Evolutionary conservation across 2,888 invertebrate species (phyloP).

Genomic region (Blomia tropicalis): DNA sequence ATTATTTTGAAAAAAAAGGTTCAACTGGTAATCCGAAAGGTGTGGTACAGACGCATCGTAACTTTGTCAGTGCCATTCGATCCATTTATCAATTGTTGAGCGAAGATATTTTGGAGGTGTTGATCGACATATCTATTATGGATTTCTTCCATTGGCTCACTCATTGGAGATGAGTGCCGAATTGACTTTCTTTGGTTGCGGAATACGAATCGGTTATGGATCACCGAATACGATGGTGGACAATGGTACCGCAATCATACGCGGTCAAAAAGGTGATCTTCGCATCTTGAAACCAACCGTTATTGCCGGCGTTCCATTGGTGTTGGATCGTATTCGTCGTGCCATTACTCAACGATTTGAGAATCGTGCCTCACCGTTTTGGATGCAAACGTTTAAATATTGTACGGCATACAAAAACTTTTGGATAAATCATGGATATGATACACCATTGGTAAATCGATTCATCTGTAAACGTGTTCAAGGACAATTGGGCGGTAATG

Average conservation of each 20-base stretch:
- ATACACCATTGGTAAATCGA: constrained; percentile 31
- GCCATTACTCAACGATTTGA: constrained; percentile 81
- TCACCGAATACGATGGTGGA: constrained; percentile 62
- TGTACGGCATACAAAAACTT: constrained; percentile 79
- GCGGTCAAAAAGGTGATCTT: constrained; percentile 85
- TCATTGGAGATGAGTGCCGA: constrained; percentile 82
- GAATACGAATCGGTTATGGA: constrained; percentile 87
- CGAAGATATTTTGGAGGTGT: constrained; percentile 23
- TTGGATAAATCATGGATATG: constrained; percentile 49
- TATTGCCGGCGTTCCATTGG: constrained; percentile 85
- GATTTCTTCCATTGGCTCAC: constrained; percentile 88
- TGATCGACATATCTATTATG: constrained; percentile 63
- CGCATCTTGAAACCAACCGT: constrained; percentile 76
- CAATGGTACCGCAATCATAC: constrained; percentile 78
- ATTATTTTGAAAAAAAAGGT: constrained; percentile 35
- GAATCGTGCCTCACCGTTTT: constrained; percentile 48
- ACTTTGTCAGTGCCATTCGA: constrained; percentile 28
- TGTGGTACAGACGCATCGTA: constrained; percentile 29
- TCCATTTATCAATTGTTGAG: constrained; percentile 26
- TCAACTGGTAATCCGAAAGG: constrained; percentile 42
- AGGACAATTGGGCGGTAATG: constrained; percentile 66
- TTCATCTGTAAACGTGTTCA: constrained; percentile 48
- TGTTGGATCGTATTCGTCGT: constrained; percentile 45
- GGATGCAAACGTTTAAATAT: constrained; percentile 73
- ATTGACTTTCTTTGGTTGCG: constrained; percentile 60